These are phyloP conservation scores for Archegozetes longisetosus DNA, from an alignment of 1,140 invertebrate genomes.

Conservation along the genomic window DNA sequence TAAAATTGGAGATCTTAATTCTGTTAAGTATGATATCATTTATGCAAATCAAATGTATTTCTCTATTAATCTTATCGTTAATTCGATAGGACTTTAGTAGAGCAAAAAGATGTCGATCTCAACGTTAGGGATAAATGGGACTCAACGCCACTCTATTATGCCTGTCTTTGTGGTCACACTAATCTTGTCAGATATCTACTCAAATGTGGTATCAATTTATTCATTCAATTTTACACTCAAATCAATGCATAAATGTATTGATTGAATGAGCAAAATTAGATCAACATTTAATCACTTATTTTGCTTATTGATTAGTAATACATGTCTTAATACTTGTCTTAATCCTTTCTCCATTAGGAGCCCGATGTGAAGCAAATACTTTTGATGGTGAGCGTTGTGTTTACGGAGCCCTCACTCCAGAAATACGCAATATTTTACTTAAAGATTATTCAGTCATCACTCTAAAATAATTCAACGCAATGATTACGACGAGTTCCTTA, in stretches of 20 bases:
- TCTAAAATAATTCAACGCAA: slow-evolving; percentile 33
- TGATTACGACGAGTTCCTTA: slow-evolving; percentile 37
- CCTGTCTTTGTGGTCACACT: slow-evolving; percentile 39
- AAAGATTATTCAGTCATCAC: slow-evolving; percentile 35
- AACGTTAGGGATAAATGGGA: slow-evolving; percentile 40
- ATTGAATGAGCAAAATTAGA: too few species aligned
- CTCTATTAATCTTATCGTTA: neutral
- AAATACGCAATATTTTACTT: slow-evolving; percentile 33
- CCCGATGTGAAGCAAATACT: slow-evolving; percentile 39
- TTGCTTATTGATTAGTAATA: too few species aligned
- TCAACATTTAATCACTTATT: too few species aligned
- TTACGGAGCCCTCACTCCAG: slow-evolving; percentile 38
- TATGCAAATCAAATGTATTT: neutral
- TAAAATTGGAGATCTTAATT: slow-evolving; percentile 4
- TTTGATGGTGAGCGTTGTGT: slow-evolving; percentile 43
- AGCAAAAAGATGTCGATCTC: slow-evolving; percentile 36
- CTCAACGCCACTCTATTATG: slow-evolving; percentile 40
- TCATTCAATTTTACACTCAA: neutral
- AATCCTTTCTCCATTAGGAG: slow-evolving; percentile 26
- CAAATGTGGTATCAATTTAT: slow-evolving; percentile 29
- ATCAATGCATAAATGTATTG: slow-evolving; percentile 18
- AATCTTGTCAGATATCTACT: slow-evolving; percentile 37
- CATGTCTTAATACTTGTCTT: too few species aligned
- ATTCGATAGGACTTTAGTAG: slow-evolving; percentile 28
- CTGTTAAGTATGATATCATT: neutral